Evolutionary conservation across 2,888 invertebrate genomes (phyloP).

Genomic region (Congeria kusceri): DNA sequence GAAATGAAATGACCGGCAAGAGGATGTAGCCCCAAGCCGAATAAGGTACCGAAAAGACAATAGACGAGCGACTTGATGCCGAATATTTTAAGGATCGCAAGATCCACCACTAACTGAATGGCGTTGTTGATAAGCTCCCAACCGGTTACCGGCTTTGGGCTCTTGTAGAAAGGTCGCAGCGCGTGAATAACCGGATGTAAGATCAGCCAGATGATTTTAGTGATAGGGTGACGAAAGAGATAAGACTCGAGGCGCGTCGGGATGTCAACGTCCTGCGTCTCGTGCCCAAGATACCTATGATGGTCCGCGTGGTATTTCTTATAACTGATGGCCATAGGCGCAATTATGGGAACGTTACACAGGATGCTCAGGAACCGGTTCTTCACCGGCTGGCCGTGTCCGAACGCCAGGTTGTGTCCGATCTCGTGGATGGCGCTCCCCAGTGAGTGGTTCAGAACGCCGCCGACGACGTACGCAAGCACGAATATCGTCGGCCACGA

Average conservation of each 20-base stretch:
- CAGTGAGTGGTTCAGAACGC: slow-evolving; percentile 83
- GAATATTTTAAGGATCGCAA: slow-evolving; percentile 73
- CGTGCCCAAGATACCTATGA: slow-evolving; percentile 84
- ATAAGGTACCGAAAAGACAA: slow-evolving; percentile 79
- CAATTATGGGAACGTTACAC: slow-evolving; percentile 83
- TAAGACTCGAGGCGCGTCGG: slow-evolving; percentile 83
- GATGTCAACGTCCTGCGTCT: slow-evolving; percentile 84
- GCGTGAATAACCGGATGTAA: slow-evolving; percentile 83
- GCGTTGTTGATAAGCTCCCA: slow-evolving; percentile 82
- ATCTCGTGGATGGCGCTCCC: slow-evolving; percentile 85
- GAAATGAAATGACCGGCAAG: slow-evolving; percentile 85
- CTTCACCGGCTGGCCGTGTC: slow-evolving; percentile 79
- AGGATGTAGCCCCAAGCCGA: slow-evolving; percentile 84
- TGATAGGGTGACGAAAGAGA: slow-evolving; percentile 82
- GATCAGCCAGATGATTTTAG: slow-evolving; percentile 84
- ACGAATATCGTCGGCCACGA: slow-evolving; percentile 79
- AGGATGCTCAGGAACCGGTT: slow-evolving; percentile 83
- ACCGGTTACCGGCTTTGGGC: slow-evolving; percentile 80
- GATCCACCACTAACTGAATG: slow-evolving; percentile 78
- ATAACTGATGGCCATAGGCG: slow-evolving; percentile 85
- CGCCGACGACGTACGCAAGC: slow-evolving; percentile 81
- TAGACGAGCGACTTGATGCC: slow-evolving; percentile 82
- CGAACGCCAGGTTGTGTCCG: slow-evolving; percentile 85
- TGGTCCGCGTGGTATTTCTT: slow-evolving; percentile 85
- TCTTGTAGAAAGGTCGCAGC: slow-evolving; percentile 83